Evolutionary conservation across 2,797 vertebrate species (phyloP).

Genomic region (Scarus forsteni): DNA sequence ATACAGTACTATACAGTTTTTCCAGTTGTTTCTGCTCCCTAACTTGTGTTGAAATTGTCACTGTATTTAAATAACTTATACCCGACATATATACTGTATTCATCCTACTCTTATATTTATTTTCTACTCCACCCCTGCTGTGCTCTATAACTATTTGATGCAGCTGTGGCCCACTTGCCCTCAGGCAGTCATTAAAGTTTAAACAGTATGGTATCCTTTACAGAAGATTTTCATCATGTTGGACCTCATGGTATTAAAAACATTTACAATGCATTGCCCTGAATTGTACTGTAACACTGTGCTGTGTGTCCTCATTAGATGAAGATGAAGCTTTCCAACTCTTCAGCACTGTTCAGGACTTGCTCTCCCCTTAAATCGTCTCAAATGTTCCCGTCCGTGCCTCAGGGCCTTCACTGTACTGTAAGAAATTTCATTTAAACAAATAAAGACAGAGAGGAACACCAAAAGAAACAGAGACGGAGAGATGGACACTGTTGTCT

Average conservation of each 20-base stretch:
- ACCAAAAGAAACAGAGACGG: slow-evolving; percentile 21
- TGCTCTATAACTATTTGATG: slow-evolving; percentile 1
- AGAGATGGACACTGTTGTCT: slow-evolving; percentile 15
- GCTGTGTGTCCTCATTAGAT: slow-evolving; percentile 31
- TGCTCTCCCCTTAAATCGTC: slow-evolving; percentile 42
- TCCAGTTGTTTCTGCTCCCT: neutral
- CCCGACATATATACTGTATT: neutral
- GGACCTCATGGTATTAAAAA: slow-evolving; percentile 21
- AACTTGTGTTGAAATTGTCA: slow-evolving; percentile 1
- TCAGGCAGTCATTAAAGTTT: slow-evolving; percentile 42
- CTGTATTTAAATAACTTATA: slow-evolving; percentile 5
- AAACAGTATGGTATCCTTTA: slow-evolving; percentile 40
- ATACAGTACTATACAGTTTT: neutral
- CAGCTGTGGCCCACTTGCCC: slow-evolving; percentile 25
- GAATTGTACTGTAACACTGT: slow-evolving; percentile 7
- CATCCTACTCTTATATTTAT: neutral
- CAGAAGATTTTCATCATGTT: slow-evolving; percentile 32
- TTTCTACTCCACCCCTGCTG: neutral
- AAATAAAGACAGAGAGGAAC: slow-evolving; percentile 40
- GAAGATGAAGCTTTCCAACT: slow-evolving; percentile 12
- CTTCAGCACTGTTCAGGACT: slow-evolving; percentile 37
- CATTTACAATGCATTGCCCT: slow-evolving; percentile 10
- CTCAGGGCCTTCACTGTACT: slow-evolving; percentile 58
- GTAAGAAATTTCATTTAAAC: slow-evolving; percentile 65
- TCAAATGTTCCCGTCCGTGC: slow-evolving; percentile 38